Evolutionary conservation across 2,888 invertebrate genomes (phyloP).

Genomic region (Campoplex nolae): DNA sequence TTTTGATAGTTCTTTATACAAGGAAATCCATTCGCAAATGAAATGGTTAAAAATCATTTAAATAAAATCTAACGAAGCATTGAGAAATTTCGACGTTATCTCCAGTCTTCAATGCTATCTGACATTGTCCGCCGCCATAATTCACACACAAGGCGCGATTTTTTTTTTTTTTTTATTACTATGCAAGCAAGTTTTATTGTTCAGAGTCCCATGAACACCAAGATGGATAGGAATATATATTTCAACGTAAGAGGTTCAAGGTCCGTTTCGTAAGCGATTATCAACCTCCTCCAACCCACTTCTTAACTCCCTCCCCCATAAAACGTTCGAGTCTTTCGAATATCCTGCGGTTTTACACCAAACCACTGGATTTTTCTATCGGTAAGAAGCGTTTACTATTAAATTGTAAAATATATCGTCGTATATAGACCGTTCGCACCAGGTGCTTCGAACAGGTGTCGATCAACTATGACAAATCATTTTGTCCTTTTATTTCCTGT

Average conservation of each 20-base stretch:
- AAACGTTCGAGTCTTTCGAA: not conserved
- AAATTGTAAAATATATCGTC: slow-evolving; percentile 25
- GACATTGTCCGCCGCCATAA: not conserved
- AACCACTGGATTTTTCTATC: slow-evolving; percentile 37
- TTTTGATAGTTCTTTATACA: not conserved
- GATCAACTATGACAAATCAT: slow-evolving; percentile 47
- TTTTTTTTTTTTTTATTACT: not conserved
- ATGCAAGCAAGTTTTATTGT: not conserved
- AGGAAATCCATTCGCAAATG: not conserved
- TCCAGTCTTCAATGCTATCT: not conserved
- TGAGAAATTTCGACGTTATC: slow-evolving; percentile 4
- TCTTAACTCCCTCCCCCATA: not conserved
- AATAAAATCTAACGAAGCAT: not conserved
- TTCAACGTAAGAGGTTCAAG: slow-evolving; percentile 49
- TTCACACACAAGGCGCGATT: slow-evolving; percentile 5
- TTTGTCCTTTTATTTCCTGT: not conserved
- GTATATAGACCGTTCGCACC: slow-evolving; percentile 3
- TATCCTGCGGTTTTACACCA: slow-evolving; percentile 28
- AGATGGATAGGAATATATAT: not conserved
- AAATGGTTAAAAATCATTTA: not conserved
- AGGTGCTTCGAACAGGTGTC: slow-evolving; percentile 65
- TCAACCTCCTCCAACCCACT: slow-evolving; percentile 28
- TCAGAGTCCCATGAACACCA: slow-evolving; percentile 3
- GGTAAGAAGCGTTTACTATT: not conserved
- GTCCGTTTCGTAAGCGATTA: slow-evolving; percentile 60